Base-by-base conservation (phyloP, 1,140 invertebrate genomes). In the Pseudoatta argentina region DNA sequence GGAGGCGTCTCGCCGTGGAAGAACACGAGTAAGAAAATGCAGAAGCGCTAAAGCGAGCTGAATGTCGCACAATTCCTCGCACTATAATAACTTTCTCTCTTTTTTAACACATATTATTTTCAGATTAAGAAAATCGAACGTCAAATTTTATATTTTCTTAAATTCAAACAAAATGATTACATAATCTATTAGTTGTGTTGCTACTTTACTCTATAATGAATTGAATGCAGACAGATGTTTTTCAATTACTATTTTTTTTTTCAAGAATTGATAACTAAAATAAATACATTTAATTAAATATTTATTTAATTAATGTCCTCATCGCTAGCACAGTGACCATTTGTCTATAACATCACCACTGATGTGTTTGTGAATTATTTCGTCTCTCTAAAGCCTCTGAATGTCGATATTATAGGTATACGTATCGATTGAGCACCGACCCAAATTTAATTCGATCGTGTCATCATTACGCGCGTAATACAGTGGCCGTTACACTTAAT, bases 1-100 rank as follows among this genome's bases (percentile, higher is more conserved):
- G 81, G 91, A 89, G 88, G 89, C 88, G 85, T 89, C 78, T 51
- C 55, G 73, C 24, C 77, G 24, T 53, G 81, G 67, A 73, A 75
- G 76, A 88, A 77, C 57, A 61, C 82, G n/a, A 85, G 82, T 63
- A 85, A 85, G 82, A 85, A 85, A 78, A 76, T n/a, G 82, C 71
- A 85, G 61, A 64, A 64, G 72, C 78, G 64, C 51, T 64, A 81
- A 72, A 73, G 39, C 67, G 79, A 73, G 55, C 27, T 34, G 77
- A 81, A 48, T 69, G 63, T 71, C 79, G 67, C 53, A 34, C 77
- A 67, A 67, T 64, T 63, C 21, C 57, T 39, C 48, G 51, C 79
- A 55, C 53, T 61, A 82, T 61, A 51, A 48, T 82, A 72, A 82
- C 53, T 72, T 14, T 24, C 39, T 55, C 14, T 8, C 8, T 73